These are phyloP conservation scores for Cygnus atratus DNA, from an alignment of 2,113 vertebrate species.

Conservation along the genomic window DNA sequence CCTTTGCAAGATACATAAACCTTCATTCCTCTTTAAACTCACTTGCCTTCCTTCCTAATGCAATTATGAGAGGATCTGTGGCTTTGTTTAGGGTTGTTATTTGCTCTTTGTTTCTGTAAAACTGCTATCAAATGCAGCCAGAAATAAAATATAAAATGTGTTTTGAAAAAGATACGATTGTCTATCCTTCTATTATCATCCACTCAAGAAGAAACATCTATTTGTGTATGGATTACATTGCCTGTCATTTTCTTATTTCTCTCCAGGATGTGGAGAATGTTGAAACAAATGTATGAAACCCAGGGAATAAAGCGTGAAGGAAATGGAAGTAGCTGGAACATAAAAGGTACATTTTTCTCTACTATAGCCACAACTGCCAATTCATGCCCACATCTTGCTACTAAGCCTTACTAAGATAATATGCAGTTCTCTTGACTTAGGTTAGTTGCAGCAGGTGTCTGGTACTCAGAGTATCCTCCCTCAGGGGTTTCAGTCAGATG, in stretches of 20 bases:
- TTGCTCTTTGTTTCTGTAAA: background rate
- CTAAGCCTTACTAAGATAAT: background rate
- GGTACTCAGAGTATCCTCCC: background rate
- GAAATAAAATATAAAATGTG: background rate
- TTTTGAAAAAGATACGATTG: background rate
- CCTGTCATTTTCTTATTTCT: background rate
- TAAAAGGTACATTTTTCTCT: background rate
- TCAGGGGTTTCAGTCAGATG: background rate
- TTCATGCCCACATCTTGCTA: background rate
- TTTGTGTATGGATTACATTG: background rate
- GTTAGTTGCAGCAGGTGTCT: background rate
- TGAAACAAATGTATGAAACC: background rate
- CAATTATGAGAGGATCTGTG: background rate
- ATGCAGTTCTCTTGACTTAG: background rate
- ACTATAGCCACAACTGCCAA: background rate
- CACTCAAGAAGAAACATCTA: background rate
- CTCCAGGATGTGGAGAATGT: background rate
- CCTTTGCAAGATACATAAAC: background rate
- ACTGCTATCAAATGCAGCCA: background rate
- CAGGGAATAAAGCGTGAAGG: background rate
- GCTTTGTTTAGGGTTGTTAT: background rate
- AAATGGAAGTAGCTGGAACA: background rate
- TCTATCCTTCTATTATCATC: background rate
- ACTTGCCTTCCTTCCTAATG: background rate
- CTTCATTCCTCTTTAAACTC: background rate